phyloP scores from a whole-genome alignment of 2,113 vertebrate species.

The Colistium nudipinnis region DNA sequence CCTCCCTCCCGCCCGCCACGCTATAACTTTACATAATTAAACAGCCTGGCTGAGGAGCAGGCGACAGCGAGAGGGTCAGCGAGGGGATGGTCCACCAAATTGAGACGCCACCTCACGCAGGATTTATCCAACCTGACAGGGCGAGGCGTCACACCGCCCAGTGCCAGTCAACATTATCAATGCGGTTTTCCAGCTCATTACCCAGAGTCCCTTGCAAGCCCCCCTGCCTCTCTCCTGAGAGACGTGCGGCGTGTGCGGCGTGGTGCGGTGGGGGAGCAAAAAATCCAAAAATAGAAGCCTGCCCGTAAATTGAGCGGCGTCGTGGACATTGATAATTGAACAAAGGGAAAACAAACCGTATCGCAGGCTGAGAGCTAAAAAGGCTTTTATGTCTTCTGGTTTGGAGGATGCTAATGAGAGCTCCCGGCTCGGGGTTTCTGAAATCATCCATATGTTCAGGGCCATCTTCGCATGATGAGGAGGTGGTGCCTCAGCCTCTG shows the following conservation, averaged over 20 bases:
- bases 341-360: slow-evolving; percentile 43
- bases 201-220: slow-evolving; percentile 33
- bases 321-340: slow-evolving; percentile 57
- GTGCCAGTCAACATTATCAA: slow-evolving; percentile 45
- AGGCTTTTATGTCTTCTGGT: slow-evolving; percentile 28
- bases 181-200: slow-evolving; percentile 63
- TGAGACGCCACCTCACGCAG: slow-evolving; percentile 24
- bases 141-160: slow-evolving; percentile 6
- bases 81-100: slow-evolving; percentile 26
- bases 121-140: slow-evolving; percentile 47
- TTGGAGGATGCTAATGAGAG: slow-evolving; percentile 41
- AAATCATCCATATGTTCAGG: slow-evolving; percentile 48
- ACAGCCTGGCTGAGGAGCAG: slow-evolving; percentile 16
- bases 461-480: slow-evolving; percentile 32
- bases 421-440: slow-evolving; percentile 47
- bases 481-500: slow-evolving; percentile 19
- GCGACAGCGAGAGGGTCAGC: slow-evolving; percentile 18
- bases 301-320: slow-evolving; percentile 46
- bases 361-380: slow-evolving; percentile 26
- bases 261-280: background rate
- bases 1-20: background rate
- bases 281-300: slow-evolving; percentile 18
- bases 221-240: slow-evolving; percentile 14
- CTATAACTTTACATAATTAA: slow-evolving; percentile 44
- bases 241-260: slow-evolving; percentile 1